Conservation (phyloP, 2,888 invertebrate genomes). For the Melinaea menophilus region DNA sequence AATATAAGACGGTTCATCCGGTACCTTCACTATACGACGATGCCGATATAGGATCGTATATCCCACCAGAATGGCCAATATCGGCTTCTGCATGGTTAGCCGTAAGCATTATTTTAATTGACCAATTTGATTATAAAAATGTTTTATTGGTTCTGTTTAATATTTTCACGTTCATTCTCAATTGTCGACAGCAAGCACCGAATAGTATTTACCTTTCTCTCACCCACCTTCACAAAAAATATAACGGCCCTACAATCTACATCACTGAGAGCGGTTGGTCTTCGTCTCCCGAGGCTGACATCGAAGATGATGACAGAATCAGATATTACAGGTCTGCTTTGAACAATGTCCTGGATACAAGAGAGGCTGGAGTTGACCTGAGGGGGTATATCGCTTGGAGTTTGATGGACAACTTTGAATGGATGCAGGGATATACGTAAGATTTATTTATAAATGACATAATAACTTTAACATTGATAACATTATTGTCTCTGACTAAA, state of each 20-base stretch:
- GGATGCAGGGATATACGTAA: constrained; percentile 76
- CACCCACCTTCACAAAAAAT: constrained; percentile 64
- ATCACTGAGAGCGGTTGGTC: constrained; percentile 81
- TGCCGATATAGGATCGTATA: constrained; percentile 34
- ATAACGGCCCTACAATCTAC: constrained; percentile 73
- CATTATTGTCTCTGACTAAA: too few species aligned
- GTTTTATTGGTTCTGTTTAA: background rate
- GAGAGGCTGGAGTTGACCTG: constrained; percentile 66
- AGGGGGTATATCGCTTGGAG: constrained; percentile 80
- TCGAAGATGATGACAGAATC: constrained; percentile 67
- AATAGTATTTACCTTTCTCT: constrained; percentile 77
- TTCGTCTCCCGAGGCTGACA: constrained; percentile 41
- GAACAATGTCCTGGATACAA: constrained; percentile 56
- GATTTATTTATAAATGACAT: constrained; percentile 28
- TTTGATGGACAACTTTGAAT: constrained; percentile 81
- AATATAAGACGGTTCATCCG: constrained; percentile 32
- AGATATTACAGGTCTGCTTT: constrained; percentile 63
- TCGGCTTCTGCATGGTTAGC: constrained; percentile 49
- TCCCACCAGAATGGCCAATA: constrained; percentile 44
- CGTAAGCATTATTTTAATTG: background rate
- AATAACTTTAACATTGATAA: too few species aligned
- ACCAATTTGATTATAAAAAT: background rate
- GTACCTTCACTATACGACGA: constrained; percentile 48
- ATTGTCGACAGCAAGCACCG: constrained; percentile 69
- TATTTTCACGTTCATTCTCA: background rate